Evolutionary conservation across 1,140 invertebrate species (phyloP).

Genomic region (Myzus persicae): DNA sequence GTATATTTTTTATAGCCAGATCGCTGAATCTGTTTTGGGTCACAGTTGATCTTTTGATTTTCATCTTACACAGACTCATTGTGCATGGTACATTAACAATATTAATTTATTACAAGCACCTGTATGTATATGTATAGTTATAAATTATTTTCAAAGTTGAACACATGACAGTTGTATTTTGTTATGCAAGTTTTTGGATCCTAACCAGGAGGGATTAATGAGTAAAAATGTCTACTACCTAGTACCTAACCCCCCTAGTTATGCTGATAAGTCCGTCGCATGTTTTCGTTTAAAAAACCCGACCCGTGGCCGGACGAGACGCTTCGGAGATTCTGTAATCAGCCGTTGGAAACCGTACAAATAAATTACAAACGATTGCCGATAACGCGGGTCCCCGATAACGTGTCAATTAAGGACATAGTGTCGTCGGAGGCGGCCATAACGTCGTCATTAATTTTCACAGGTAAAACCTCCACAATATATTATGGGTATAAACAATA

Average conservation of each 20-base stretch:
- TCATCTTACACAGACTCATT: not conserved
- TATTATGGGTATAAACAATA: not conserved
- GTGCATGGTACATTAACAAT: no score
- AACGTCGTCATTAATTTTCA: slow-evolving; percentile 14
- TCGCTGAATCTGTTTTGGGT: no score
- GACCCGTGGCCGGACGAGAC: not conserved
- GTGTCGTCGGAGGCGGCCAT: not conserved
- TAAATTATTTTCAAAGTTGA: no score
- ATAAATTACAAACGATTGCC: not conserved
- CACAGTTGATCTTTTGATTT: not conserved
- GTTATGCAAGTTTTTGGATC: no score
- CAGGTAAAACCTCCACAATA: not conserved
- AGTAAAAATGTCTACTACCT: no score
- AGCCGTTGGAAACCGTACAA: not conserved
- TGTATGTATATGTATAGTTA: no score
- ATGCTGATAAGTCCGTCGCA: not conserved
- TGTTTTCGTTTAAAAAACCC: not conserved
- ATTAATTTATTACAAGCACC: no score
- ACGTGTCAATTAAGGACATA: not conserved
- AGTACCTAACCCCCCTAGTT: no score
- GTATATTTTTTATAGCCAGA: not conserved
- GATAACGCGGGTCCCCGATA: not conserved
- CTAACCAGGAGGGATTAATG: no score
- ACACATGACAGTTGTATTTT: no score
- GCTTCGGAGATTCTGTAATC: not conserved